Evolutionary conservation across 1,140 invertebrate species (phyloP), one percentile per base, ranked within the genome.

Genomic region (Penaeus vannamei): DNA sequence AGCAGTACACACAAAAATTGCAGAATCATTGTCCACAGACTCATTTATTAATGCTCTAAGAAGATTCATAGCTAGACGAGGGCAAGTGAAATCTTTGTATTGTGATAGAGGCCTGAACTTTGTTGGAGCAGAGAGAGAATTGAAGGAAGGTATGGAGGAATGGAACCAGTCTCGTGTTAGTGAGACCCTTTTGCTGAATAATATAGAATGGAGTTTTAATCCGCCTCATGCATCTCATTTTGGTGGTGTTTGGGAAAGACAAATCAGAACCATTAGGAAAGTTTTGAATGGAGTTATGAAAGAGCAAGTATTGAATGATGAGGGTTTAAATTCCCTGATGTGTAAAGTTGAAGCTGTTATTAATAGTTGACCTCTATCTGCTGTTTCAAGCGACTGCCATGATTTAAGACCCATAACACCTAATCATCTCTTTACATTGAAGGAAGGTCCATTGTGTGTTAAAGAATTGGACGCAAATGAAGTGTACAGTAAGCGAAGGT

Each of bases 21-120:
- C 90, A 0, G 66, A 90, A 20, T 72, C 79, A 66, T 77, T 93
- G 3, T 69, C 60, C 20, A 92, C 92, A 0, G 91, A 92, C 42
- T 86, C 86, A 10, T 92, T 92, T 72, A 79, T 93, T 20, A 85
- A 90, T 62, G 90, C 90, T 22, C 90, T 93, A 0, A 81, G 90
- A 59, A 53, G 92, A 32, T 93, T 93, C 64, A 88, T 92, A 32
- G 88, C 86, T 26, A 42, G 92, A 29, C 26, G 91, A 80, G 92
- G 92, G 72, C 86, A 90, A 19, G 91, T 90, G 26, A 80, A 53
- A n/a, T n/a, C 81, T 36, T 85, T 93, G 20, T 82, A 88, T 84
- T 90, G 84, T n/a, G 92, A 93, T 76, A 93, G 93, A 72, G 93
- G 90, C 2, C 92, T 92, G 3, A 92, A 92, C 83, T 92, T 93